Evolutionary conservation across 2,888 invertebrate genomes (phyloP).

Genomic region (Gymnosoma rotundatum): DNA sequence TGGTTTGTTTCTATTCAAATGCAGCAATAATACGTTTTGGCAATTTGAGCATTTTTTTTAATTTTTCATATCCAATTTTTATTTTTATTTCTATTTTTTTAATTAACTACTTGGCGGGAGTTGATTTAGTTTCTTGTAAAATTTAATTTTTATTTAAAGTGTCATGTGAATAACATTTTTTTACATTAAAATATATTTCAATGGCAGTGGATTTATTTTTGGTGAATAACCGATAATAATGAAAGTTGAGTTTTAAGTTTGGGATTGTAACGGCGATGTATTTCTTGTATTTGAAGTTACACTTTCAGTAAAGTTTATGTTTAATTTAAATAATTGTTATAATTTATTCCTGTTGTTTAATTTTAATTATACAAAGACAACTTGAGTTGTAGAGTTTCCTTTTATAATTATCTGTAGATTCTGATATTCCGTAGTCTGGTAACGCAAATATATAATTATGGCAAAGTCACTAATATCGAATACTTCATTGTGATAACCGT

Average conservation of each 20-base stretch:
- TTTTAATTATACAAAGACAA: too few species aligned
- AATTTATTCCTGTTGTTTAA: neutral
- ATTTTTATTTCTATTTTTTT: neutral
- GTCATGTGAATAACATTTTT: slow-evolving; percentile 27
- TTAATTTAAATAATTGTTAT: neutral
- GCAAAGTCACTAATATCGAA: too few species aligned
- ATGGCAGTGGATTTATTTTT: slow-evolving; percentile 18
- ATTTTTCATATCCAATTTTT: neutral
- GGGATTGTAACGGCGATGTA: neutral
- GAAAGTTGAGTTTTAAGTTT: slow-evolving; percentile 41
- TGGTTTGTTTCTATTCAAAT: slow-evolving; percentile 32
- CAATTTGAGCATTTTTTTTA: neutral
- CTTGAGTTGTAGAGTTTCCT: too few species aligned
- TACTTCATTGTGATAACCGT: too few species aligned
- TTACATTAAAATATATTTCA: neutral
- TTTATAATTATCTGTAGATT: too few species aligned
- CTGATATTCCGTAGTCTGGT: too few species aligned
- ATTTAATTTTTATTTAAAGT: slow-evolving; percentile 25
- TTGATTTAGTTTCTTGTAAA: neutral
- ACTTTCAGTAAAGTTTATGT: slow-evolving; percentile 13
- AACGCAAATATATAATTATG: too few species aligned
- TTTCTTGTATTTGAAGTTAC: neutral
- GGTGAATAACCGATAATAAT: slow-evolving; percentile 30
- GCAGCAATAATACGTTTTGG: slow-evolving; percentile 15
- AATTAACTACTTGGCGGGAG: slow-evolving; percentile 41